Evolutionary conservation across 2,113 vertebrate genomes (phyloP), one percentile per base, ranked within the genome.

Genomic region (Chelonoidis abingdonii): DNA sequence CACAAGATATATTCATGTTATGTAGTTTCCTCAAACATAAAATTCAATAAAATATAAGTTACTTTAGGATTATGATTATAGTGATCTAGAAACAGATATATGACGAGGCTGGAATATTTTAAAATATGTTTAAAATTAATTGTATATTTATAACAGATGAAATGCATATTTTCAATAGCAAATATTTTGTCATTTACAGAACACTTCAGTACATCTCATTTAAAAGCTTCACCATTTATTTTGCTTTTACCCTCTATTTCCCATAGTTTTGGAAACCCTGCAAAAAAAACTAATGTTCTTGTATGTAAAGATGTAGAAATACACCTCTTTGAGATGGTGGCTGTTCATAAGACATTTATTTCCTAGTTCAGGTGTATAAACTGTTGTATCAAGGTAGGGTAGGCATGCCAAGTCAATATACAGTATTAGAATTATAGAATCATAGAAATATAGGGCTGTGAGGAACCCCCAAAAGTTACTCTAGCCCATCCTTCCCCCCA

Each of bases 61-160:
- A 88, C 31, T 83, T 90, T 47, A 89, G 16, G 84, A 65, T 19
- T 52, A 93, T 25, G 88, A 90, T 82, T 82, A 81, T 16, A 87
- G 49, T 2, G 91, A 80, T 82, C 89, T 56, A 76, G 22, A 47
- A 2, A 81, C 24, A 10, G 89, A 24, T 7, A 81, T 53, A 90
- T 72, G 16, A 65, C 49, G 75, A 88, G 19, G n/a, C 21, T 65
- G 82, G 22, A 25, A 41, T 29, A 83, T 72, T 56, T 21, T 54
- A 44, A 93, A 93, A 92, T 65, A 41, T 6, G 16, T 82, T 93
- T 87, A 54, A 95, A 93, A 90, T 84, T 84, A 90, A 85, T 85
- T 65, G 59, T 47, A 83, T 27, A 50, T 75, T 29, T 56, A 50
- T 47, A 13, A 38, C 50, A 21, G 25, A 41, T 65, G n/a, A 84